Percentiles rank a stretch among this genome's conserved stretches.
These are phyloP conservation scores for Palythoa caribaeorum DNA, from an alignment of 92 coral and sea anemone species.

Conservation along the genomic window DNA sequence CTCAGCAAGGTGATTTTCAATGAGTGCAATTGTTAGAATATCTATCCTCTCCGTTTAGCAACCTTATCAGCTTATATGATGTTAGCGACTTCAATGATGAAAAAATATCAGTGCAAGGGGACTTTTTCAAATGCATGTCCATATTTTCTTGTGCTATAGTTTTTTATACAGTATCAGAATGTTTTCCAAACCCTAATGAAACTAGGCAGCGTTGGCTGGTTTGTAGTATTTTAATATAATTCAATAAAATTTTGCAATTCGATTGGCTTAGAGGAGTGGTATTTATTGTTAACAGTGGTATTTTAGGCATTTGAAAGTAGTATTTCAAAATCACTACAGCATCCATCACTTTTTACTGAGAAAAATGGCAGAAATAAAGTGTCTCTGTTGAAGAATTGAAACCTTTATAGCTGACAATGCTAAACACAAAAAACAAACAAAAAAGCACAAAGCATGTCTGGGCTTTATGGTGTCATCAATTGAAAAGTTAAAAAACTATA, in stretches of 20 bases:
- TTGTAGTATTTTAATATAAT: not conserved
- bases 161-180: not conserved
- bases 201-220: constrained; percentile 3
- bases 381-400: not conserved
- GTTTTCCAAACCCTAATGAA: constrained; percentile 4
- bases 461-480: not conserved
- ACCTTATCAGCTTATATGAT: not conserved
- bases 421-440: too few species aligned
- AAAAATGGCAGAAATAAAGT: not conserved
- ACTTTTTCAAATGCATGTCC: not conserved
- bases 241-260: not conserved
- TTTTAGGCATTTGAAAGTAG: not conserved
- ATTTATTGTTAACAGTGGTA: not conserved
- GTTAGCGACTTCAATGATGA: not conserved
- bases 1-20: too few species aligned
- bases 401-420: not conserved
- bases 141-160: constrained; percentile 2
- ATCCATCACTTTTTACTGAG: not conserved
- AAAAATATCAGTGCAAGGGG: not conserved
- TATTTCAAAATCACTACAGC: not conserved
- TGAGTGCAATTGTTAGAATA: not conserved
- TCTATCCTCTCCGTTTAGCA: not conserved
- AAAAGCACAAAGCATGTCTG: not conserved
- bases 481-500: too few species aligned
- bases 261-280: not conserved